phyloP scores from a whole-genome alignment of 2,888 invertebrate species.

The Plebejus melissa region DNA sequence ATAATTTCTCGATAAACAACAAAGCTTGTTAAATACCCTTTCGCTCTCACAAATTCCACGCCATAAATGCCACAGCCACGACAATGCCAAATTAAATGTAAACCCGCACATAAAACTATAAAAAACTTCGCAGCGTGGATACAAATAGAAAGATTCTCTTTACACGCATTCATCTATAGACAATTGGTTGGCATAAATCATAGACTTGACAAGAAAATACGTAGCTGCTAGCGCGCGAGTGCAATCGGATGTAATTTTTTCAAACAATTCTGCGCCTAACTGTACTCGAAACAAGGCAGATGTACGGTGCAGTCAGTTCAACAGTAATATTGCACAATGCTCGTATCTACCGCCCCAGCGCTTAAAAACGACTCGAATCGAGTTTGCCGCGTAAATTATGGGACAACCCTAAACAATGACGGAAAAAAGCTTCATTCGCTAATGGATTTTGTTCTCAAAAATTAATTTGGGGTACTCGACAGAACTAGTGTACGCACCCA shows the following conservation, averaged over 20 bases:
- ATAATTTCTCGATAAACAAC: conserved; percentile 31
- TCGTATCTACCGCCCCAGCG: conserved; percentile 68
- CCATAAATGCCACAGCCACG: conserved; percentile 60
- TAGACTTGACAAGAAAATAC: conserved; percentile 73
- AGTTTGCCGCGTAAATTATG: conserved; percentile 74
- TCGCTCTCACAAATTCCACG: conserved; percentile 56
- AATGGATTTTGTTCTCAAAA: conserved; percentile 77
- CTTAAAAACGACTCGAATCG: conserved; percentile 71
- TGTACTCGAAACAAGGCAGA: conserved; percentile 34
- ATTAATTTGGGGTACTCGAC: conserved; percentile 76
- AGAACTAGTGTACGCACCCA: conserved; percentile 68
- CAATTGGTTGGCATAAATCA: conserved; percentile 73
- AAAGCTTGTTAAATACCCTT: conserved; percentile 45
- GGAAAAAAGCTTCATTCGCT: conserved; percentile 70
- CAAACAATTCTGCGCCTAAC: conserved; percentile 42
- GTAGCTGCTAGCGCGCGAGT: conserved; percentile 44
- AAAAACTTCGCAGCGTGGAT: conserved; percentile 51
- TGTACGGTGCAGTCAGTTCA: conserved; percentile 15
- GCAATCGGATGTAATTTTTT: conserved; percentile 30
- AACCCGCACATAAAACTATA: conserved; percentile 63
- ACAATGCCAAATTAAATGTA: conserved; percentile 74
- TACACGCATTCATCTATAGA: conserved; percentile 72
- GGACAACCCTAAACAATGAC: conserved; percentile 70
- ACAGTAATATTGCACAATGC: conserved; percentile 38
- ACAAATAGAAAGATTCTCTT: conserved; percentile 73